Evolutionary conservation across 2,113 vertebrate genomes (phyloP), one percentile per base, ranked within the genome.

Genomic region (Dendropsophus ebraccatus): DNA sequence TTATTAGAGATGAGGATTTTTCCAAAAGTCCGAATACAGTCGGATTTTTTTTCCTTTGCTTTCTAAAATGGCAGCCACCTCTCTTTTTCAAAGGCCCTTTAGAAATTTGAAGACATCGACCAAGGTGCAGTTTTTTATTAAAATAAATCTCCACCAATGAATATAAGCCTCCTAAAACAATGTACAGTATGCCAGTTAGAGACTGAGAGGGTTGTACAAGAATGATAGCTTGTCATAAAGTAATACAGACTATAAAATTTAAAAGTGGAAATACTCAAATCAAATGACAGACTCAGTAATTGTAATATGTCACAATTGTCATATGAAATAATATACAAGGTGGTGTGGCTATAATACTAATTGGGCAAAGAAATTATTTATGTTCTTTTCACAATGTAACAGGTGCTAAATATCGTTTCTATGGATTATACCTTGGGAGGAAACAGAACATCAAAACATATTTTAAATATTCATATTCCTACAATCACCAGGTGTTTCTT

Each of bases 381-480:
- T 82, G 62, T 32, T 52, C 60, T 23, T 82, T 45, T 32, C 45
- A 82, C 80, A 82, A 21, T 35, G 80, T 65, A 82, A 65, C 78
- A 81, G 60, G 80, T 69, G 80, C 45, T 70, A n/a, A 35, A 82
- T 82, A 83, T 41, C 19, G 73, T 83, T 28, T 73, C 23, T 54
- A 41, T 58, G 32, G 65, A 83, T 83, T 83, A 32, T 41, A 35
- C 69, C 65, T 73, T 25, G 45, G 30, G 54, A 41, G 62, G 47
- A 8, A 52, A 73, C 50, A 73, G 21, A 82, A 69, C 81, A 83
- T 83, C 28, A 83, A 72, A 83, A 73, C 81, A 73, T 65, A 54
- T 73, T 83, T 83, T 83, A 83, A 76, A 84, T 84, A 76, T 84
- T 84, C 45, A 84, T 84, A 75, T 76, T 83, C 75, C 56, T 28